These are phyloP conservation scores for Monochamus alternatus DNA, from an alignment of 2,888 invertebrate species.

Conservation along the genomic window DNA sequence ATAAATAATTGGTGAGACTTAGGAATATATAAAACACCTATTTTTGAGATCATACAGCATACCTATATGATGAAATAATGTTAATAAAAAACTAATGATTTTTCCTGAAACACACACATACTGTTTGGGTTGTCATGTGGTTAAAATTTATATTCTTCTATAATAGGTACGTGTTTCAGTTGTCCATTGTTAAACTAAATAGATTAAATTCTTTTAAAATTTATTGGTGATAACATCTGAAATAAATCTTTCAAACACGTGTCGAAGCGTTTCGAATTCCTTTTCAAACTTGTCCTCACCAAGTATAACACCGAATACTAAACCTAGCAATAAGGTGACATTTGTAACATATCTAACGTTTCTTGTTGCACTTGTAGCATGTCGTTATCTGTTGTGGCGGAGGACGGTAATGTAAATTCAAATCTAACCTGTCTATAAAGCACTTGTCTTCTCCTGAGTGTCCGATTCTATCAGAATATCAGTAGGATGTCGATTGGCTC, in stretches of 20 bases:
- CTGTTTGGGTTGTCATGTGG: conserved; percentile 4
- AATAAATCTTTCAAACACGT: conserved; percentile 41
- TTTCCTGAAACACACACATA: conserved; percentile 14
- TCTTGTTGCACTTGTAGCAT: conserved; percentile 39
- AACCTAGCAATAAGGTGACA: conserved; percentile 36
- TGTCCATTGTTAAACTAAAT: conserved; percentile 31
- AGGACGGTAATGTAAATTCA: conserved; percentile 34
- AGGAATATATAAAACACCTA: no score
- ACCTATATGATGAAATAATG: not conserved
- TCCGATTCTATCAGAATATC: conserved; percentile 38
- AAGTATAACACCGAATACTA: conserved; percentile 38
- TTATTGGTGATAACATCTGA: conserved; percentile 36
- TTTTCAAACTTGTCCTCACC: conserved; percentile 35
- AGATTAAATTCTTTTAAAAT: conserved; percentile 36
- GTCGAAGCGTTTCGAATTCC: conserved; percentile 33
- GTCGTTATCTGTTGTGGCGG: conserved; percentile 30
- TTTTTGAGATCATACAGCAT: not conserved
- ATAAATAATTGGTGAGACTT: not conserved
- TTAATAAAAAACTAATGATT: conserved; percentile 10
- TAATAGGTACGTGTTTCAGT: conserved; percentile 21
- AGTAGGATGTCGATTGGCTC: conserved; percentile 37
- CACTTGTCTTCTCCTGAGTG: conserved; percentile 36
- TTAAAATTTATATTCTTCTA: conserved; percentile 12
- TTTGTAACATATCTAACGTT: conserved; percentile 41
- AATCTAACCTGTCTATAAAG: conserved; percentile 36